Evolutionary conservation across 2,113 vertebrate genomes (phyloP), one percentile per base, ranked within the genome.

Genomic region (Toxotes chatareus): DNA sequence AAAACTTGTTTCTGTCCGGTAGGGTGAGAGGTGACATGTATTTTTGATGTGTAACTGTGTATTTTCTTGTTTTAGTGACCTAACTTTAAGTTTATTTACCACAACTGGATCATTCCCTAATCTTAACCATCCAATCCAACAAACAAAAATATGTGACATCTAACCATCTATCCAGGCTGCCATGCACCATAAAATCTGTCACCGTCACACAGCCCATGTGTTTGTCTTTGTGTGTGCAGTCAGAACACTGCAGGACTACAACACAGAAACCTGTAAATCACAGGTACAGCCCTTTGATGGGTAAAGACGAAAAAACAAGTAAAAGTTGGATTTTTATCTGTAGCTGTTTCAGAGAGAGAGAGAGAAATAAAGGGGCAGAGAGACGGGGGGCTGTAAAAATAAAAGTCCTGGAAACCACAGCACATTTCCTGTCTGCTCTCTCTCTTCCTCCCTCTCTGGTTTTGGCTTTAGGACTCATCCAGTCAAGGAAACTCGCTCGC

Each of bases 391-490:
- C 93, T 91, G 94, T 92, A 73, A 86, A 93, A 90, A 86, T 84
- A 87, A 75, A 92, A 92, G 88, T 91, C 84, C 88, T 92, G 91
- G 89, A 93, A 87, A 84, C 80, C 76, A 72, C 83, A 56, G 85
- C 83, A 95, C 91, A 95, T 95, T 96, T 97, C 96, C 96, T 96
- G 95, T 88, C 64, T 88, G 90, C 83, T 79, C 81, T 74, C 74
- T 47, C 76, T 80, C 71, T 73, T 57, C 56, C 66, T 69, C 79
- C 72, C 80, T 77, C 80, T 77, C 72, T 64, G 65, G 91, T 89
- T 86, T 76, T 81, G 79, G 81, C 82, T 76, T 56, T 3, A 74
- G 90, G 84, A 93, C 79, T 73, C 76, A 59, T 83, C 55, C 80
- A 88, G 70, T 27, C 60, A 73, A 88, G 82, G 86, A 88, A 80